A percentile compares a stretch with the other conserved stretches of the same genome.
Conservation (phyloP, 2,113 vertebrate genomes). For the Platichthys stellatus region DNA sequence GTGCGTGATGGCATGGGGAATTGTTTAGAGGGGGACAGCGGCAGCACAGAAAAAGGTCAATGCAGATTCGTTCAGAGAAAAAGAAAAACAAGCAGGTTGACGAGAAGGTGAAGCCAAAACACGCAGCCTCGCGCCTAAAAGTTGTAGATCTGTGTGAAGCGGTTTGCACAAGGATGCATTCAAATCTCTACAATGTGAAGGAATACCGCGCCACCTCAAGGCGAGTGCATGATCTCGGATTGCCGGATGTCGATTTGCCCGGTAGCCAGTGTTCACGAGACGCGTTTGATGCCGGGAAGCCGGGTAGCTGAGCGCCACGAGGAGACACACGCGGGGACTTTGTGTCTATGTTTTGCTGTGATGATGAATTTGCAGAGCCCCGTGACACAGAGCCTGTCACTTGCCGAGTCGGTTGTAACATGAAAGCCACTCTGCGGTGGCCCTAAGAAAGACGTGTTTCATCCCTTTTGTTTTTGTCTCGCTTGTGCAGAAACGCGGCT, state of each 20-base stretch:
- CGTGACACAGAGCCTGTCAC: conserved; percentile 20
- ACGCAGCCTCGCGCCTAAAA: conserved; percentile 10
- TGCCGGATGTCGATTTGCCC: conserved; percentile 36
- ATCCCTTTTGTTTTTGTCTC: conserved; percentile 24
- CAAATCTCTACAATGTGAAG: conserved; percentile 36
- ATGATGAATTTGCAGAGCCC: conserved; percentile 45
- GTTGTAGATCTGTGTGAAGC: conserved; percentile 18
- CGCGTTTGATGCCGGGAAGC: conserved; percentile 41
- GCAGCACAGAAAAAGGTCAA: conserved; percentile 40
- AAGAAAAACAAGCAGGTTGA: conserved; percentile 3
- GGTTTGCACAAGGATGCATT: conserved; percentile 33
- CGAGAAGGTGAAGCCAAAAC: conserved; percentile 22
- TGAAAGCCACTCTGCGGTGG: conserved; percentile 38
- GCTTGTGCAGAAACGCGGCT: conserved; percentile 2
- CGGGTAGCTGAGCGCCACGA: background rate
- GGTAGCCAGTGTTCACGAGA: conserved; percentile 27
- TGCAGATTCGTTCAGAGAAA: conserved; percentile 24
- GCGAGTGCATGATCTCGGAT: conserved; percentile 28
- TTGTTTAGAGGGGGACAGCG: conserved; percentile 39
- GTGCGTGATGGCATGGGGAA: conserved; percentile 37
- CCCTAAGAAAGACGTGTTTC: background rate
- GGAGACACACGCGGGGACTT: conserved; percentile 15
- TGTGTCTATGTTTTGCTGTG: conserved; percentile 40
- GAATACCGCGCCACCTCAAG: conserved; percentile 39
- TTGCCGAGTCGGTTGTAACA: conserved; percentile 30